phyloP scores from a whole-genome alignment of 1,140 invertebrate species.

The Metopolophium dirhodum region DNA sequence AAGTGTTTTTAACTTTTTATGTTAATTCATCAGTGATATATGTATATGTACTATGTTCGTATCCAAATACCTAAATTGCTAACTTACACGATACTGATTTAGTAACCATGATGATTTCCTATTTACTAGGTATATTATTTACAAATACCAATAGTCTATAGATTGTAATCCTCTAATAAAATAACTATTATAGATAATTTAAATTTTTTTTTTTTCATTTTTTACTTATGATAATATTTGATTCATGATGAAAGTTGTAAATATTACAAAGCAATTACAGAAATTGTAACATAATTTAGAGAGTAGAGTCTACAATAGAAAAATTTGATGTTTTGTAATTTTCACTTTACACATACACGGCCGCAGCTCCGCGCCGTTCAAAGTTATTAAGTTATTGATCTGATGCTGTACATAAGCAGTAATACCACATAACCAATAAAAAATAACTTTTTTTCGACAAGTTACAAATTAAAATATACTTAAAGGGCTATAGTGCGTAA shows the following conservation, averaged over 20 bases:
- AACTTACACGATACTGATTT: conserved; percentile 55
- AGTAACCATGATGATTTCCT: conserved; percentile 46
- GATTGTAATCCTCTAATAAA: background rate
- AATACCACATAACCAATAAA: background rate
- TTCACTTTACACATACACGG: background rate
- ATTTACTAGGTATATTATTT: background rate
- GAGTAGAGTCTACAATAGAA: background rate
- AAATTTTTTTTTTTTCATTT: background rate
- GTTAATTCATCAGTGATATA: background rate
- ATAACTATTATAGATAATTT: background rate
- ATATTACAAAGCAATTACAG: background rate
- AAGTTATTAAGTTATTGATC: conserved; percentile 45
- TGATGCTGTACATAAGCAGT: background rate
- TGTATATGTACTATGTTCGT: background rate
- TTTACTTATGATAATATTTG: background rate
- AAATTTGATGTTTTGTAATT: background rate
- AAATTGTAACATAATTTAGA: background rate
- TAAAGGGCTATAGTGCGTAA: too few species aligned
- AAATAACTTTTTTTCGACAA: background rate
- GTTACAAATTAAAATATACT: background rate
- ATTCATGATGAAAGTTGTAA: background rate
- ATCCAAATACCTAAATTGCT: background rate
- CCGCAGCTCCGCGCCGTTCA: background rate
- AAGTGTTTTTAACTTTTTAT: background rate
- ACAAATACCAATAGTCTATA: background rate